Evolutionary conservation across 2,797 vertebrate genomes (phyloP).

Genomic region (Lophotriccus pileatus): DNA sequence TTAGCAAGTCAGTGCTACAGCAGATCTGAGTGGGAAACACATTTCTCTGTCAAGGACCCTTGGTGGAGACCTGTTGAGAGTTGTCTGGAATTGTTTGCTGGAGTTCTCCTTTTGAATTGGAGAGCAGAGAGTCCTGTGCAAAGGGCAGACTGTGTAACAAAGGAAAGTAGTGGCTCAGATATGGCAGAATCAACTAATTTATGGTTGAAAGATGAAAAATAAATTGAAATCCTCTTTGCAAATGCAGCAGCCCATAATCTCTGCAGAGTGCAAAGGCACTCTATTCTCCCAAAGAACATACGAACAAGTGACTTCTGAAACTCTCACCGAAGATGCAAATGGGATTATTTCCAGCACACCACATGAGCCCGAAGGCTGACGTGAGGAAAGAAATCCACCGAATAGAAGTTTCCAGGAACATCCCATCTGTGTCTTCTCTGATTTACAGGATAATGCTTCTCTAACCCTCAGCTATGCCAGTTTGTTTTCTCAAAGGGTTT

Average conservation of each 20-base stretch:
- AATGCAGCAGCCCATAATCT: neutral
- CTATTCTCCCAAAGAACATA: neutral
- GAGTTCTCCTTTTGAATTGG: fast-evolving
- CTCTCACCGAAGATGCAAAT: neutral
- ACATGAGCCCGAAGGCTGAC: fast-evolving
- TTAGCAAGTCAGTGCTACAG: neutral
- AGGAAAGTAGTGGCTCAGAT: neutral
- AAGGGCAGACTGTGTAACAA: neutral
- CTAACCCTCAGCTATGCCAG: neutral
- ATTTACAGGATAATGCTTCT: neutral
- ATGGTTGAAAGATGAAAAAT: neutral
- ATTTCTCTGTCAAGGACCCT: neutral
- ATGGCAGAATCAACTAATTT: neutral
- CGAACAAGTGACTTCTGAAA: neutral
- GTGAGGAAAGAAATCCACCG: neutral
- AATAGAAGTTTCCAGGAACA: neutral
- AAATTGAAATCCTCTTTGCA: neutral
- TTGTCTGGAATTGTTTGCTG: neutral
- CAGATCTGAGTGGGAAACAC: neutral
- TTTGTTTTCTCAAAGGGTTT: neutral
- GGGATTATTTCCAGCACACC: neutral
- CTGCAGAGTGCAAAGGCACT: neutral
- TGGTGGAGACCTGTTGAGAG: neutral
- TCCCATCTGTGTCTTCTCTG: neutral
- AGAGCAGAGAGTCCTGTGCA: neutral